phyloP scores from a whole-genome alignment of 2,888 invertebrate species.

The Drosophila percnosoma region DNA sequence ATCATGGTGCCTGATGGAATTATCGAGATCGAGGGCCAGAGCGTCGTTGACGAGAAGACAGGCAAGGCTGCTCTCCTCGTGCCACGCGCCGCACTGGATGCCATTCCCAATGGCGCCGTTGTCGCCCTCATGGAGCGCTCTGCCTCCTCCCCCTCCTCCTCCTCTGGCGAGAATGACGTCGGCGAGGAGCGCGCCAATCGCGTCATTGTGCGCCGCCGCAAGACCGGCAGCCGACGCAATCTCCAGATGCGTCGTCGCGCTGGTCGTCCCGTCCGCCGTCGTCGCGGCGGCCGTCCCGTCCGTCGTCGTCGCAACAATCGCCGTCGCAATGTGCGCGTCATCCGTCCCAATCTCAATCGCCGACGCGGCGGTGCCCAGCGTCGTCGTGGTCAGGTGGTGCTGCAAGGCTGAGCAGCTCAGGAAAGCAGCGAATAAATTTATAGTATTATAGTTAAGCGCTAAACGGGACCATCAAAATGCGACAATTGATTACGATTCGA shows the following conservation, averaged over 20 bases:
- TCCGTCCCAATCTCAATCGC: slow-evolving; percentile 53
- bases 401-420: slow-evolving; percentile 47
- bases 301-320: slow-evolving; percentile 46
- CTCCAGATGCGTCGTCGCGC: slow-evolving; percentile 57
- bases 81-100: slow-evolving; percentile 78
- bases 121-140: slow-evolving; percentile 79
- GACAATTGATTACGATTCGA: slow-evolving; percentile 52
- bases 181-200: slow-evolving; percentile 79
- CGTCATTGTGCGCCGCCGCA: slow-evolving; percentile 75
- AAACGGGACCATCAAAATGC: slow-evolving; percentile 30
- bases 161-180: slow-evolving; percentile 25
- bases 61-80: slow-evolving; percentile 78
- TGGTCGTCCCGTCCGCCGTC: slow-evolving; percentile 49
- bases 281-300: slow-evolving; percentile 38
- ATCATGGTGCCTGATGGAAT: slow-evolving; percentile 81
- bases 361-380: slow-evolving; percentile 56
- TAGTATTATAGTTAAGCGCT: slow-evolving; percentile 78
- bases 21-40: slow-evolving; percentile 81
- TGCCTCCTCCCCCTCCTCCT: neutral
- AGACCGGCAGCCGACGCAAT: slow-evolving; percentile 65
- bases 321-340: slow-evolving; percentile 60
- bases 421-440: slow-evolving; percentile 6
- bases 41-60: slow-evolving; percentile 79
- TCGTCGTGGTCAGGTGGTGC: slow-evolving; percentile 54
- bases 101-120: slow-evolving; percentile 81